Conservation (phyloP, 2,797 vertebrate species). For the Sebastes kiyomatsui region DNA sequence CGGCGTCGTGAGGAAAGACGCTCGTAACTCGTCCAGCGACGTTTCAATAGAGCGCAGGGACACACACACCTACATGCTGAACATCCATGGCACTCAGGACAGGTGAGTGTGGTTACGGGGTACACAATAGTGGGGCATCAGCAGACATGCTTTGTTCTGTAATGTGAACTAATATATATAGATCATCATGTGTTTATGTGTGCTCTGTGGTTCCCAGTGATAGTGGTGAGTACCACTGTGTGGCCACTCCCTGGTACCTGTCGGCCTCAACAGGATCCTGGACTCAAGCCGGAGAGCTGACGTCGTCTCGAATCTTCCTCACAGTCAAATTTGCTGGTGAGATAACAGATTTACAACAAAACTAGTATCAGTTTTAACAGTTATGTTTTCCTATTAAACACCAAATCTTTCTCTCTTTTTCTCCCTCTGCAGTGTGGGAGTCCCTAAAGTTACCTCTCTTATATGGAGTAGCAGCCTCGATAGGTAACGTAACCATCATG, state of each 20-base stretch:
- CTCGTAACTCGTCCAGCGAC: slow-evolving; percentile 89
- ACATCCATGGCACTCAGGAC: slow-evolving; percentile 88
- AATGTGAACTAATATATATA: no score
- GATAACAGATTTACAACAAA: background rate
- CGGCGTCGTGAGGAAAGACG: slow-evolving; percentile 82
- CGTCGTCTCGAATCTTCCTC: slow-evolving; percentile 85
- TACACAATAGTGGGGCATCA: background rate
- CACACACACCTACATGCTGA: slow-evolving; percentile 83
- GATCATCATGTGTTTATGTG: background rate
- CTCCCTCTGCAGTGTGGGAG: slow-evolving; percentile 87
- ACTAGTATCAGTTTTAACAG: background rate
- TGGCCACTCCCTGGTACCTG: slow-evolving; percentile 90
- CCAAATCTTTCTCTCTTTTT: background rate
- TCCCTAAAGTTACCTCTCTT: slow-evolving; percentile 93
- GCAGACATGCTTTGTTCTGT: no score
- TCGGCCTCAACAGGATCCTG: slow-evolving; percentile 84
- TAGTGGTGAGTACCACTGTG: slow-evolving; percentile 91
- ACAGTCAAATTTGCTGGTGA: slow-evolving; percentile 92
- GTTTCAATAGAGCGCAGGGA: slow-evolving; percentile 87
- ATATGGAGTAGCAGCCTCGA: slow-evolving; percentile 88
- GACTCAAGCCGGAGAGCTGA: slow-evolving; percentile 86
- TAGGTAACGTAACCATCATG: slow-evolving; percentile 60
- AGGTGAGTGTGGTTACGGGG: slow-evolving; percentile 39
- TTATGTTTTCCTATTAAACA: background rate
- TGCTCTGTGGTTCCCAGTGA: slow-evolving; percentile 73